Base-by-base conservation (phyloP, 1,140 invertebrate genomes). In the Drosophila hydei region DNA sequence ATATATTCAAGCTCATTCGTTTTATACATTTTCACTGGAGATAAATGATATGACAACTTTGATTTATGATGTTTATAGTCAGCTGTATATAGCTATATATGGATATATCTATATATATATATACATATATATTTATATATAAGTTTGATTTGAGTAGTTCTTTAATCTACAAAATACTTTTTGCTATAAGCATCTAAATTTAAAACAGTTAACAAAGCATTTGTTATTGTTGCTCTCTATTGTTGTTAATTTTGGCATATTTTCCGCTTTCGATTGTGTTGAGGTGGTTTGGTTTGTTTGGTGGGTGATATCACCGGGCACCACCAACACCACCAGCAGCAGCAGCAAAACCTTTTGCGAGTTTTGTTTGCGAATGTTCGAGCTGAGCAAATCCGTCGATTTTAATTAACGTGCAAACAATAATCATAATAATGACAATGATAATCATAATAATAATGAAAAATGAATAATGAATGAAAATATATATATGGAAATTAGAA, bases 241-340 rank as follows among this genome's bases (percentile, higher is more conserved):
- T 85, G 64, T 80, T 84, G 74, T 75, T 81, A 72, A 81, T 80
- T 79, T 79, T 75, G 72, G 63, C 77, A 75, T 88, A 75, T 83
- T 87, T 87, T 81, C 72, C 83, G 83, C 68, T 69, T 62, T 62
- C 48, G 56, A 56, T 45, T 74, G 38, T 36, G 38, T 62, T 61
- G 30, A 45, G 60, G 19, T 59, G 62, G 38, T 58, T 45, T 14
- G 38, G 25, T 16, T 40, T n/a, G 55, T 30, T 33, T 11, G 30
- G 30, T 45, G 25, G 83, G 78, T 87, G 81, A 87, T 87, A 87
- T 87, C 81, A 87, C 83, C 83, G 40, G 23, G n/a, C 40, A 16
- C 27, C 33, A 54, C 42, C 54, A 47, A 48, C 21, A 42, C 30
- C 30, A 9, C n/a, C 33, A 40, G 5, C 16, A 16, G n/a, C 36